phyloP scores from a whole-genome alignment of 1,140 invertebrate genomes.

The Cydia splendana region DNA sequence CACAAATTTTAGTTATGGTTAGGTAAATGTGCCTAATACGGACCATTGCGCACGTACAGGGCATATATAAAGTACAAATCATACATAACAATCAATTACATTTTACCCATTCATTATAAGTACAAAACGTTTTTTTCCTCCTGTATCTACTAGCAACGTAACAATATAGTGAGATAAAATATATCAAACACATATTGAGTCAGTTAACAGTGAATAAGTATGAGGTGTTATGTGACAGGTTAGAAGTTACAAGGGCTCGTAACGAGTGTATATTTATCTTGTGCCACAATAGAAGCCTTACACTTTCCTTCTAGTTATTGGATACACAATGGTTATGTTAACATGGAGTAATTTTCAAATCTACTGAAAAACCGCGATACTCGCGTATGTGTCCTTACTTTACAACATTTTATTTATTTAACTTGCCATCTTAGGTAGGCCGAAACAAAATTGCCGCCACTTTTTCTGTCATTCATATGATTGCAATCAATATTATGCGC shows the following conservation, averaged over 20 bases:
- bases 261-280: conserved; percentile 21
- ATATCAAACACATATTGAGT: not conserved
- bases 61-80: too few species aligned
- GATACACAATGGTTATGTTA: not conserved
- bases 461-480: conserved; percentile 67
- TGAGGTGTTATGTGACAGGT: not conserved
- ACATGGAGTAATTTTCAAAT: not conserved
- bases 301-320: not conserved
- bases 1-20: not conserved
- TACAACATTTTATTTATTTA: not conserved
- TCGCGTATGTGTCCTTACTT: not conserved
- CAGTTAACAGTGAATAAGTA: not conserved
- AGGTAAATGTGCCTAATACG: not conserved
- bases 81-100: not conserved
- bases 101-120: too few species aligned
- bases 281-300: conserved; percentile 21
- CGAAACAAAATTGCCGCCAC: conserved; percentile 69
- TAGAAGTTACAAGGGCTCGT: not conserved
- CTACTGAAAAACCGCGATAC: not conserved
- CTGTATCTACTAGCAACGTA: too few species aligned
- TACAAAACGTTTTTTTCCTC: too few species aligned
- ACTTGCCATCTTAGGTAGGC: not conserved
- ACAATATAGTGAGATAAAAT: not conserved
- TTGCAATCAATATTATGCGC: conserved; percentile 77
- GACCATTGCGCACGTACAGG: not conserved